Evolutionary conservation across 2,888 invertebrate genomes (phyloP).

Genomic region (Hypsopygia costalis): DNA sequence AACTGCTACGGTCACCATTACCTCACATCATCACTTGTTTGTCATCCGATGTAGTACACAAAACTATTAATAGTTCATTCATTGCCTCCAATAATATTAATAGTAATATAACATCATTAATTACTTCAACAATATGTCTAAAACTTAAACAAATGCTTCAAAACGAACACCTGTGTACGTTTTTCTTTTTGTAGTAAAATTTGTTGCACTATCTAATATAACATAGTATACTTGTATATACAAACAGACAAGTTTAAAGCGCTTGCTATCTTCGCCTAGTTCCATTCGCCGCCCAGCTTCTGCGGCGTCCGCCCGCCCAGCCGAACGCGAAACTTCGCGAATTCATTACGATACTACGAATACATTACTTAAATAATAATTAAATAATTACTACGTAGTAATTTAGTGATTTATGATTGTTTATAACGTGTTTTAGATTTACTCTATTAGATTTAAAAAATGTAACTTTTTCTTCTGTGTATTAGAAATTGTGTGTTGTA

Average conservation of each 20-base stretch:
- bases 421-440: background rate
- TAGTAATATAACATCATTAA: no score
- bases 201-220: no score
- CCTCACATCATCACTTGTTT: no score
- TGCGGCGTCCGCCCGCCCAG: constrained; percentile 54
- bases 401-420: background rate
- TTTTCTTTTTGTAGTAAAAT: no score
- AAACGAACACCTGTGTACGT: no score
- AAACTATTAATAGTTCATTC: no score
- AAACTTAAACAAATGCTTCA: no score
- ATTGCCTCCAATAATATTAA: no score
- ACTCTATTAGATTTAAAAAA: background rate
- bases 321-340: constrained; percentile 14
- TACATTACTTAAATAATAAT: background rate
- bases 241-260: constrained; percentile 33
- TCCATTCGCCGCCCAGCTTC: constrained; percentile 54
- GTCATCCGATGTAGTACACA: no score
- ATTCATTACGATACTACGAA: background rate
- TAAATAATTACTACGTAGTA: background rate
- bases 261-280: constrained; percentile 22
- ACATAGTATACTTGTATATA: no score
- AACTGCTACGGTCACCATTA: no score
- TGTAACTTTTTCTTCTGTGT: background rate
- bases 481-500: background rate
- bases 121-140: no score